Base-by-base conservation (phyloP, 2,888 invertebrate genomes). In the Ethmia dodecea region DNA sequence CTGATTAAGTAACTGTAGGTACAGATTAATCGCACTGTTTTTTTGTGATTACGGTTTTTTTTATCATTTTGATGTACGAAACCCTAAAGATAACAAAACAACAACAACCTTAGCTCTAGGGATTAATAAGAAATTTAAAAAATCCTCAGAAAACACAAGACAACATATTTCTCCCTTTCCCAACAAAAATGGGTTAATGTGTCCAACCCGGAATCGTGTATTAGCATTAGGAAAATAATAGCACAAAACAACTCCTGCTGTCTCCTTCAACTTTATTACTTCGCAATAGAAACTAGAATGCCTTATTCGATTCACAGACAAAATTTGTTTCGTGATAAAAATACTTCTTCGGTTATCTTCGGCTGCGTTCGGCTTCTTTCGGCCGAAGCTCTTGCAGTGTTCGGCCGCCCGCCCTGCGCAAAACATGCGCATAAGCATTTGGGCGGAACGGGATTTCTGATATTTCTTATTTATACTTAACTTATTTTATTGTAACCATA, bases 161-260 rank as follows among this genome's bases (percentile, higher is more conserved):
- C 8, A 22, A 9, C 22, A 22, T 8, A 11, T 33, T 60, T 55
- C 55, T 59, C 55, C 63, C 63, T 66, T 70, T 65, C 64, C 60
- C 48, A 59, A 41, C 55, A 58, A 77, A 76, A 73, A 81, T 62
- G 83, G 83, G 81, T 81, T 81, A 77, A 76, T 69, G 70, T 67
- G 59, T 56, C 57, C 47, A 61, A 60, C 65, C 67, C 58, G 61
- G 66, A 72, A 59, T 55, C 55, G 43, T 49, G 58, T 57, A 52
- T 60, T 60, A 60, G 49, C 64, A 67, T 71, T 67, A 67, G 66
- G 64, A 74, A 72, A 66, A 61, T 62, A 65, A 43, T 41, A 43
- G 43, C 31, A 43, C 31, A 32, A 39, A 14, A 13, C 42, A 42
- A 40, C 28, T 16, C n/a, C n/a, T 11, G 11, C n/a, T 11, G 6